Evolutionary conservation across 2,888 invertebrate species (phyloP).

Genomic region (Pherbina coryleti): DNA sequence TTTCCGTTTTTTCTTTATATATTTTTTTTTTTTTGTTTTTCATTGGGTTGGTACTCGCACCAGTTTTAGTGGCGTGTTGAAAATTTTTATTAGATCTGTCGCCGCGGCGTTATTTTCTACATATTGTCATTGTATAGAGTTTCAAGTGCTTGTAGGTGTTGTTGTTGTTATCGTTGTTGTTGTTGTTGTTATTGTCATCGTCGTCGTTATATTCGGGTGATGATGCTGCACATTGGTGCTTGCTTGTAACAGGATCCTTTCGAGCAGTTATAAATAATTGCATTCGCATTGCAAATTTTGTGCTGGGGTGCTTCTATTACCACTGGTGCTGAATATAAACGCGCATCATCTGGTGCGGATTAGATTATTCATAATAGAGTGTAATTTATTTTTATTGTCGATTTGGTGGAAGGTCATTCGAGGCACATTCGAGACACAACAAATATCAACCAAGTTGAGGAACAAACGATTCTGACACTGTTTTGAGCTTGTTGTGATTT

Average conservation of each 20-base stretch:
- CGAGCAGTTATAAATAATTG: conserved; percentile 34
- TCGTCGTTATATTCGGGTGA: no score
- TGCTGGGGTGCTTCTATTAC: conserved; percentile 12
- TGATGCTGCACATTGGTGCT: conserved; percentile 31
- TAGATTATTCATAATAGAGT: conserved; percentile 69
- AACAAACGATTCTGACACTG: background rate
- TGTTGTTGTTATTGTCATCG: background rate
- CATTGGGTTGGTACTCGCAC: background rate
- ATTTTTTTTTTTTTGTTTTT: background rate
- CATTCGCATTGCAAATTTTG: conserved; percentile 26
- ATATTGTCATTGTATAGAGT: conserved; percentile 49
- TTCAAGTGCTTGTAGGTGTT: background rate
- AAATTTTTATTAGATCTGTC: conserved; percentile 47
- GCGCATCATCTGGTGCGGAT: conserved; percentile 66
- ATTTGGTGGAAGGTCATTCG: conserved; percentile 19
- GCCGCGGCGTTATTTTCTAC: conserved; percentile 47
- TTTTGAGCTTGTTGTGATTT: conserved; percentile 7
- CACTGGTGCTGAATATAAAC: conserved; percentile 12
- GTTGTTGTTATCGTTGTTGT: background rate
- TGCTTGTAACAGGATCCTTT: conserved; percentile 34
- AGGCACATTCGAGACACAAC: background rate
- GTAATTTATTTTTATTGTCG: conserved; percentile 62
- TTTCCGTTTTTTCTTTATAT: background rate
- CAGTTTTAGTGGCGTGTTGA: conserved; percentile 41
- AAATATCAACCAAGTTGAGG: background rate